Evolutionary conservation across 2,113 vertebrate species (phyloP).

Genomic region (Pionites leucogaster): DNA sequence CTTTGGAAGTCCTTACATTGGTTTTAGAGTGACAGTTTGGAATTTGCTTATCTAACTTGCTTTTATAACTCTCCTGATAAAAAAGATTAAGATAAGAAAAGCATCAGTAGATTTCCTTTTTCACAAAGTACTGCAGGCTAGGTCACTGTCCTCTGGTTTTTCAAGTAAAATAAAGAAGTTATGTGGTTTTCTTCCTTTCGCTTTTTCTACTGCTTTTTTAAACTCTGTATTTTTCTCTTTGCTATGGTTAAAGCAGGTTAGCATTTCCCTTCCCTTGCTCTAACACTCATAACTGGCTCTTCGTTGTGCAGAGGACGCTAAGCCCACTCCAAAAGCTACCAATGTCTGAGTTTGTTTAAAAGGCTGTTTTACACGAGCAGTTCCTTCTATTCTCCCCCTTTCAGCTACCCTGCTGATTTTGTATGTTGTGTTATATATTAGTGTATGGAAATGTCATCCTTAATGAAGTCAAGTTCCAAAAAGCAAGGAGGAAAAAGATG

Average conservation of each 20-base stretch:
- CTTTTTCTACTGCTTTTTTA: background rate
- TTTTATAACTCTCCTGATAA: background rate
- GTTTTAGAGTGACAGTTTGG: background rate
- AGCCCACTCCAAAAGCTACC: background rate
- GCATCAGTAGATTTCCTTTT: background rate
- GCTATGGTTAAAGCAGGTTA: background rate
- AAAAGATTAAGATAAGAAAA: background rate
- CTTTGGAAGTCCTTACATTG: background rate
- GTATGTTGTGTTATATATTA: background rate
- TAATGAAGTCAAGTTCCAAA: background rate
- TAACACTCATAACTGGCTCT: background rate
- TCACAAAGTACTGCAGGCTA: background rate
- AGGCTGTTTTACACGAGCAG: background rate
- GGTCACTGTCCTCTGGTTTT: background rate
- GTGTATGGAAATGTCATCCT: slow-evolving; percentile 8
- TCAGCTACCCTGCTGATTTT: background rate
- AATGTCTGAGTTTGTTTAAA: background rate
- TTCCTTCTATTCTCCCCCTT: background rate
- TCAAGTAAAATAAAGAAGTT: background rate
- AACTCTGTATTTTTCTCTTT: background rate
- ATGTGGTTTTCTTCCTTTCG: background rate
- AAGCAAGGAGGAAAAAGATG: background rate
- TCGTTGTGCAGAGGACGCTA: background rate
- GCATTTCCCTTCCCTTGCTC: background rate
- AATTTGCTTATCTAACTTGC: background rate